Base-by-base conservation (phyloP, 1,140 invertebrate species). In the Meloidogyne floridensis region DNA sequence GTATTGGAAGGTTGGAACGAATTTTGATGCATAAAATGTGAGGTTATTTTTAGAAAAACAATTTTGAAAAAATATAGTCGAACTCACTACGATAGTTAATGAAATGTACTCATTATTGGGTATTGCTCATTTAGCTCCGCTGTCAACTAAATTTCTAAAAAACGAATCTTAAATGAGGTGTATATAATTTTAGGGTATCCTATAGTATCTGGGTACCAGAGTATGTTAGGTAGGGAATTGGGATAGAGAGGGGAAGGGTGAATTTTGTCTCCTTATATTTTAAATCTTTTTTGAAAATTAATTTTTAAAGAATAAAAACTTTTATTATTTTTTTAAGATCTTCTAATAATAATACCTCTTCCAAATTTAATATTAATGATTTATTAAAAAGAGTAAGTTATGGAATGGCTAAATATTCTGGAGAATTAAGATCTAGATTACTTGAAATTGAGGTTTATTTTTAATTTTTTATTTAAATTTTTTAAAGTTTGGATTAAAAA, bases 21-120 rank as follows among this genome's bases (percentile, higher is more conserved):
- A 79, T 79, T 72, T 18, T 79, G 20, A 20, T 51, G 20, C 69
- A 71, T 51, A 79, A 47, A 79, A 47, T 9, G 77, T 72, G 47
- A 59, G 56, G 56, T 59, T 59, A 15, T 11, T 11, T 54, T 13
- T 32, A 32, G 32, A 32, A 32, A 32, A 32, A 32, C 32, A 32
- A 32, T 32, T 32, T 32, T 32, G 32, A 32, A 32, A 32, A 32
- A 32, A 32, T 32, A 32, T 32, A 32, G 32, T 32, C 32, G 32
- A 32, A 32, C 32, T 32, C 32, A 32, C 32, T 32, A 32, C 32
- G 32, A 32, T 32, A 32, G 32, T 32, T 32, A 32, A 32, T 32
- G 32, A 32, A 32, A 32, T 32, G 32, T 32, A 32, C 32, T 32
- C 32, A 32, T 32, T 32, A 32, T 32, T 32, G 32, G 32, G 32